Percentiles rank a stretch among this genome's conserved stretches.
Evolutionary conservation across 2,113 vertebrate genomes (phyloP).

Genomic region (Catharus fuscescens): DNA sequence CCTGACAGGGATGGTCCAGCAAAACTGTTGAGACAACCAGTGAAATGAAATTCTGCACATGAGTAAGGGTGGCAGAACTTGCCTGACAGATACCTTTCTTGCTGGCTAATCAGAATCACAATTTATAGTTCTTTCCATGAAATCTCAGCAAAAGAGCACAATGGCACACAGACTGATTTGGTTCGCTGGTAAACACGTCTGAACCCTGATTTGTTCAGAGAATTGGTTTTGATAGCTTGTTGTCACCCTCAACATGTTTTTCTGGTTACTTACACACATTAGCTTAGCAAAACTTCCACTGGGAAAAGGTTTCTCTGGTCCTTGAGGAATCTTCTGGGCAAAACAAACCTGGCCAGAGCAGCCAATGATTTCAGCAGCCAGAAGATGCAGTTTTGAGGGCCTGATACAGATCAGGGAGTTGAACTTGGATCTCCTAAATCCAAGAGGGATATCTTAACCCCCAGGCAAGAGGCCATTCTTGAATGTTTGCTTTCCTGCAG

Average conservation of each 20-base stretch:
- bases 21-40: background rate
- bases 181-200: background rate
- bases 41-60: background rate
- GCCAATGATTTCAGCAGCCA: background rate
- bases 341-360: background rate
- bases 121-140: conserved; percentile 29
- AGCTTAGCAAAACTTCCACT: background rate
- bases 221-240: background rate
- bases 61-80: conserved; percentile 47
- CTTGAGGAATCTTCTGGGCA: background rate
- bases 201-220: background rate
- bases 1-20: background rate
- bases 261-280: background rate
- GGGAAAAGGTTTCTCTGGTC: background rate
- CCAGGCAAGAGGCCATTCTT: background rate
- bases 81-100: conserved; percentile 47
- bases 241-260: background rate
- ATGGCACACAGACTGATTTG: background rate
- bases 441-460: background rate
- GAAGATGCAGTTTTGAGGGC: background rate
- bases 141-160: background rate
- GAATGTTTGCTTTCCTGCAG: background rate
- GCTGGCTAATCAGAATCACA: conserved; percentile 24
- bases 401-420: background rate
- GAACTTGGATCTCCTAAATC: conserved; percentile 8